A percentile compares a stretch with the other conserved stretches of the same genome.
Conservation (phyloP, 2,888 invertebrate species). For the Rutpela maculata region DNA sequence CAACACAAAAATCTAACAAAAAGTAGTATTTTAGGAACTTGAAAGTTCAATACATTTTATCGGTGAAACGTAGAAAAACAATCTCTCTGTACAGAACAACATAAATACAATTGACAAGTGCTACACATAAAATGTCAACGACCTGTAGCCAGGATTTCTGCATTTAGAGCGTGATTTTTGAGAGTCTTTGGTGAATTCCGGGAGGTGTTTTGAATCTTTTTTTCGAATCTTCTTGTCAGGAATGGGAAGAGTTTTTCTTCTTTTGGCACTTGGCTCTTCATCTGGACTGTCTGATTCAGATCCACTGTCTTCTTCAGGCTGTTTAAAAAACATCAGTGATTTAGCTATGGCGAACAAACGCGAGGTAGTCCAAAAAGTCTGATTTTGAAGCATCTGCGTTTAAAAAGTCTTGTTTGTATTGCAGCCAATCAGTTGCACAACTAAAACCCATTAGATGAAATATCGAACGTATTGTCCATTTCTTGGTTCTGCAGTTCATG, state of each 20-base stretch:
- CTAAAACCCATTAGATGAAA: constrained; percentile 18
- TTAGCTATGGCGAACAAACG: constrained; percentile 25
- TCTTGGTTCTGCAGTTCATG: constrained; percentile 8
- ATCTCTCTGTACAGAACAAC: constrained; percentile 26
- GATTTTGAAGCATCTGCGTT: neutral
- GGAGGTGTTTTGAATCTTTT: constrained; percentile 18
- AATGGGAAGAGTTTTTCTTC: constrained; percentile 12
- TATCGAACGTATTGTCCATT: constrained; percentile 31
- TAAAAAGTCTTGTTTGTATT: constrained; percentile 20
- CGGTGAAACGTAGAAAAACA: constrained; percentile 29
- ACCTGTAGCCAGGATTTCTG: constrained; percentile 33
- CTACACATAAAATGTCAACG: constrained; percentile 36
- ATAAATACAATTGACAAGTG: constrained; percentile 38
- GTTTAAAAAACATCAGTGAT: neutral
- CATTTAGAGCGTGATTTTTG: constrained; percentile 42
- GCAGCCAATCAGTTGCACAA: constrained; percentile 20
- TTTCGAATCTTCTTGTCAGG: constrained; percentile 17
- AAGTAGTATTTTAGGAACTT: constrained; percentile 4
- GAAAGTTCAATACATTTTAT: constrained; percentile 24
- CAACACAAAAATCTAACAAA: constrained; percentile 24
- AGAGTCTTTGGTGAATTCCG: constrained; percentile 24
- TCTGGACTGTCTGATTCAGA: neutral
- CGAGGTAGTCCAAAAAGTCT: constrained; percentile 20
- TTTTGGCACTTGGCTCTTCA: neutral
- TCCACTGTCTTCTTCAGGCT: neutral